Base-by-base conservation (phyloP, 2,888 invertebrate genomes). In the Buathra laborator region DNA sequence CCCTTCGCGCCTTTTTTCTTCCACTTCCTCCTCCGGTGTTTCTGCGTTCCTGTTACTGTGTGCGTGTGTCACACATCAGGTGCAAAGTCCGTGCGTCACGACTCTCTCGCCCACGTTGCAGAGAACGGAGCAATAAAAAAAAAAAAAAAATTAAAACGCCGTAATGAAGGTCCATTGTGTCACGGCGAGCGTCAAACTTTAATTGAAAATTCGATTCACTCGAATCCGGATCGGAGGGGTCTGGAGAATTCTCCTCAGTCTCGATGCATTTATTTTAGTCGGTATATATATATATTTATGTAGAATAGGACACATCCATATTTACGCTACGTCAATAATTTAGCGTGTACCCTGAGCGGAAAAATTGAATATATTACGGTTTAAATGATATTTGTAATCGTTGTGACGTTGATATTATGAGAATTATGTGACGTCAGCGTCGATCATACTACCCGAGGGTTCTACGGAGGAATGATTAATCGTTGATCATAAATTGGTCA, bases 121-220 rank as follows among this genome's bases (percentile, higher is more conserved):
- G 14, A n/a, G 48, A 32, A 32, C 24, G 51, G 67, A 81, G 82
- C 84, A 82, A 59, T 81, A 80, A 86, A 84, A 83, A 53, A 44
- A 74, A 53, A 44, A 74, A 67, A 24, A 32, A 68, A 84, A 89
- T 88, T 87, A 88, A 88, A 90, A 83, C 89, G 87, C 86, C 87
- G 85, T 89, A 89, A 90, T 89, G 89, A 89, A 88, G 89, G 90
- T 81, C 87, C 88, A 89, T 89, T 90, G 89, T 90, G 89, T 90
- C 90, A 89, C 89, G 90, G 86, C 85, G 86, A 82, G 86, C 87
- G 87, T 87, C 87, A 86, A 86, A 88, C 83, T 87, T 87, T 87
- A 89, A 89, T 89, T 87, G 88, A 87, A 89, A 88, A 88, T 88
- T 89, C 88, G 89, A 88, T 86, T 85, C 89, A 88, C 87, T 83